phyloP scores from a whole-genome alignment of 2,888 invertebrate species.

The Eupithecia tripunctaria region DNA sequence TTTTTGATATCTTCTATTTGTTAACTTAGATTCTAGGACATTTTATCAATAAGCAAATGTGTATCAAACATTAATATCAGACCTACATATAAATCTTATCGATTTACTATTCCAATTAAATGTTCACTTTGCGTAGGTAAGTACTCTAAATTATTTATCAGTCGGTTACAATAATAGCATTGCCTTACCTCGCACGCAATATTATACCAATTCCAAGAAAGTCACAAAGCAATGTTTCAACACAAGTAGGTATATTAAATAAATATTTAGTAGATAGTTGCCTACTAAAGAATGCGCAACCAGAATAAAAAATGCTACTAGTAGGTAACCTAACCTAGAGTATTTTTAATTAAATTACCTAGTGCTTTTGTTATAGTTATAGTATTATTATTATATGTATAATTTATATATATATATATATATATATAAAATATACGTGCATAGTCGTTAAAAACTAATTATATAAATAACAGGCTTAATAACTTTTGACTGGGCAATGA shows the following conservation, averaged over 20 bases:
- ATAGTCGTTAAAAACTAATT: no score
- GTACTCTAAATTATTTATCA: conserved; percentile 7
- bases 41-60: background rate
- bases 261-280: background rate
- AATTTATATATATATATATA: no score
- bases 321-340: background rate
- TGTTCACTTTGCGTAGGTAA: background rate
- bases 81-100: background rate
- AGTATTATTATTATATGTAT: no score
- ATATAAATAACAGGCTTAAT: no score
- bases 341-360: no score
- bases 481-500: no score
- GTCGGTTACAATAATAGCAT: conserved; percentile 2
- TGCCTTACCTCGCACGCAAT: conserved; percentile 24
- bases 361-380: no score
- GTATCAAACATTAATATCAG: background rate
- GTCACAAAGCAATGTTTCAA: conserved; percentile 24
- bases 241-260: background rate
- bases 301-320: background rate
- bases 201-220: conserved; percentile 26
- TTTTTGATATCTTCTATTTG: background rate
- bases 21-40: background rate
- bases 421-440: no score
- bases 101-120: background rate
- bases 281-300: background rate